Evolutionary conservation across 2,888 invertebrate species (phyloP).

Genomic region (Drosophila multiciliata): DNA sequence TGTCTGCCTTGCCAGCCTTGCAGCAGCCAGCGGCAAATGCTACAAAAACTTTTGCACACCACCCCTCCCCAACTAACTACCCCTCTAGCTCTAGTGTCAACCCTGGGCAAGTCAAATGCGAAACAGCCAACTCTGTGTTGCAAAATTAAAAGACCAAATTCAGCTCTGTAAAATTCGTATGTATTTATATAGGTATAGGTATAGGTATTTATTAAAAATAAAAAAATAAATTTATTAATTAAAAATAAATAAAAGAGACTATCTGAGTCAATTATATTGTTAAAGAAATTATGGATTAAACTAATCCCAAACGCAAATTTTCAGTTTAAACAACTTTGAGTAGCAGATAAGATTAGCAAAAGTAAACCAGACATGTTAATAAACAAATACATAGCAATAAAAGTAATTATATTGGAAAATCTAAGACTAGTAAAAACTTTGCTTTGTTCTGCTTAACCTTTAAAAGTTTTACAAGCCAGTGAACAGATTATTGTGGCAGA

Average conservation of each 20-base stretch:
- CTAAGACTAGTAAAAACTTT: not conserved
- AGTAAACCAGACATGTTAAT: not conserved
- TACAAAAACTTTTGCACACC: conserved; percentile 53
- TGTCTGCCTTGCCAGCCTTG: conserved; percentile 20
- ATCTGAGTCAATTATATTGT: too few relatives aligned
- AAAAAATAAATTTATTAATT: too few relatives aligned
- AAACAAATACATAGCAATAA: not conserved
- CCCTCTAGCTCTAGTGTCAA: conserved; percentile 44
- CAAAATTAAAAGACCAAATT: conserved; percentile 32
- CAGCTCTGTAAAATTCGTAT: not conserved
- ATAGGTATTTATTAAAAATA: too few relatives aligned
- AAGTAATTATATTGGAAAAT: not conserved
- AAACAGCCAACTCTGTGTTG: conserved; percentile 56
- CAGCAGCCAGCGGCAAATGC: conserved; percentile 45
- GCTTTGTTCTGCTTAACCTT: not conserved
- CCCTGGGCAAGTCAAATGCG: conserved; percentile 59
- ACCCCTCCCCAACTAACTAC: not conserved
- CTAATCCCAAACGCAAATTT: not conserved
- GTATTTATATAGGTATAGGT: too few relatives aligned
- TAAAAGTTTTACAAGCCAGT: conserved; percentile 10
- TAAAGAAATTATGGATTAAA: not conserved
- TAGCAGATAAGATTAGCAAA: not conserved
- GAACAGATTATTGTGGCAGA: conserved; percentile 13
- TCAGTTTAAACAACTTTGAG: not conserved
- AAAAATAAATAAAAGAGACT: too few relatives aligned